These are phyloP conservation scores for Cantharis rustica DNA, from an alignment of 2,888 invertebrate genomes.

Conservation along the genomic window DNA sequence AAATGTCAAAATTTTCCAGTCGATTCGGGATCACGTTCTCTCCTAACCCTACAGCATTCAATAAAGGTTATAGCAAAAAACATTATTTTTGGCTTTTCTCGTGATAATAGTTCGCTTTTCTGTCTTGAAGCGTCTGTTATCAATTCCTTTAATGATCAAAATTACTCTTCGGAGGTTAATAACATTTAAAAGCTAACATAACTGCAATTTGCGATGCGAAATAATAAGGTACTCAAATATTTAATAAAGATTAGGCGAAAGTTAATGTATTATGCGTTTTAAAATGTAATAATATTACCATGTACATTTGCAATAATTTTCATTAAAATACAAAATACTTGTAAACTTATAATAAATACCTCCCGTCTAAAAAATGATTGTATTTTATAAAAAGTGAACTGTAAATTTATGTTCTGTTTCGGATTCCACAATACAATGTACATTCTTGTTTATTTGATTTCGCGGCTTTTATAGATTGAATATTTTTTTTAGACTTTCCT, in stretches of 20 bases:
- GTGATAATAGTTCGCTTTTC: slow-evolving; percentile 3
- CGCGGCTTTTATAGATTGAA: no score
- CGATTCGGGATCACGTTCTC: neutral
- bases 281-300: neutral
- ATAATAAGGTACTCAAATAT: neutral
- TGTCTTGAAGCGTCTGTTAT: neutral
- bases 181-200: neutral
- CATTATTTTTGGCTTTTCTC: neutral
- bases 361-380: no score
- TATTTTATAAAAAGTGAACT: no score
- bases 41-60: neutral
- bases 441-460: no score
- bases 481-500: no score
- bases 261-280: neutral
- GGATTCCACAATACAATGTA: no score
- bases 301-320: neutral
- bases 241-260: neutral
- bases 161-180: slow-evolving; percentile 3
- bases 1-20: neutral
- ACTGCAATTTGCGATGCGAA: neutral
- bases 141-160: slow-evolving; percentile 10
- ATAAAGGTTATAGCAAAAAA: neutral
- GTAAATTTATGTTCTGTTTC: no score
- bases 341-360: no score
- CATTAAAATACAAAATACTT: neutral